Conservation (phyloP, 2,113 vertebrate species). For the Anas platyrhynchos region DNA sequence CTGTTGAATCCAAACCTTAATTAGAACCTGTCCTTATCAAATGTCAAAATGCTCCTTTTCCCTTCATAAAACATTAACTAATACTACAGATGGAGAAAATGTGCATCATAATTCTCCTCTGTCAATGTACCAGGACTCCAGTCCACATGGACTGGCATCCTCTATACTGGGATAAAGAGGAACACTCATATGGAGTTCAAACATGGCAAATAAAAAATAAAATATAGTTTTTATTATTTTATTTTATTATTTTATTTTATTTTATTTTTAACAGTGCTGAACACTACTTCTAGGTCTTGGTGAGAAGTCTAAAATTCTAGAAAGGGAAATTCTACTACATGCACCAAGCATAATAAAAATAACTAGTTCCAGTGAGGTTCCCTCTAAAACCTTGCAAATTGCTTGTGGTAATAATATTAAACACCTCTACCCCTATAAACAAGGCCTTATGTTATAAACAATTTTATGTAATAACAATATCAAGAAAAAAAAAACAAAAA, state of each 20-base stretch:
- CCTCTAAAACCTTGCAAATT: not conserved
- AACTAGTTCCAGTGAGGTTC: not conserved
- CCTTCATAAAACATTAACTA: slow-evolving; percentile 43
- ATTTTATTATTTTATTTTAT: not conserved
- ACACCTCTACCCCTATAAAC: not conserved
- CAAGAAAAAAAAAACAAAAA: not conserved
- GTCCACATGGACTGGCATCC: not conserved
- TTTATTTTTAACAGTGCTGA: not conserved
- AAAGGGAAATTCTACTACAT: not conserved
- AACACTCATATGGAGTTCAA: not conserved
- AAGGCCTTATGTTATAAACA: not conserved
- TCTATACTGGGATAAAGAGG: not conserved
- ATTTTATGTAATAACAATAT: slow-evolving; percentile 24
- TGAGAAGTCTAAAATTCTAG: not conserved
- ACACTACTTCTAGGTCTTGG: not conserved
- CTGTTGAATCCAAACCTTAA: slow-evolving; percentile 7
- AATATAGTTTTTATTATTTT: not conserved
- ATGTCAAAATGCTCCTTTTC: slow-evolving; percentile 53
- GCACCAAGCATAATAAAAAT: slow-evolving; percentile 17
- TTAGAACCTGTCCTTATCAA: slow-evolving; percentile 46
- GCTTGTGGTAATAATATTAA: slow-evolving; percentile 21
- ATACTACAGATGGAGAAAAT: slow-evolving; percentile 31
- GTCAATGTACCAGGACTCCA: not conserved
- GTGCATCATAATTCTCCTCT: not conserved
- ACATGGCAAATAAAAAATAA: not conserved